Conservation (phyloP, 2,888 invertebrate species). For the Dicyrtomina minuta region DNA sequence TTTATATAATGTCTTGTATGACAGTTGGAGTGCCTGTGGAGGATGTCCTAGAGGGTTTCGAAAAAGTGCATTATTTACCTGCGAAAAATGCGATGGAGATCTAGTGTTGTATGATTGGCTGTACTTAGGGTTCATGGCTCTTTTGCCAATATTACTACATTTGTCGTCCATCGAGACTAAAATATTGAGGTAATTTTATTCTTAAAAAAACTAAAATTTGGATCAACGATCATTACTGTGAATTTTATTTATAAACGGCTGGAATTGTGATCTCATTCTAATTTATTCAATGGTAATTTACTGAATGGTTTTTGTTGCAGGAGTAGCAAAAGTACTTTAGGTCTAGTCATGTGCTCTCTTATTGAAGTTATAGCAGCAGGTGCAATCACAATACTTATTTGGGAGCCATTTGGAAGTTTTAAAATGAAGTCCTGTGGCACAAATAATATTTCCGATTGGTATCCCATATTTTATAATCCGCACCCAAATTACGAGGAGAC, state of each 20-base stretch:
- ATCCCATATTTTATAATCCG: constrained; percentile 92
- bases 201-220: too few relatives aligned
- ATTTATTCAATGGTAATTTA: too few relatives aligned
- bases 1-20: constrained; percentile 15
- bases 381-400: constrained; percentile 73
- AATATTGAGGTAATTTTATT: constrained; percentile 31
- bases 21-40: constrained; percentile 76
- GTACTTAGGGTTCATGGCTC: constrained; percentile 89
- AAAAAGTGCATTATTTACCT: constrained; percentile 71
- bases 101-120: constrained; percentile 89
- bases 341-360: constrained; percentile 78
- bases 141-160: constrained; percentile 82
- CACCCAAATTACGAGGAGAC: constrained; percentile 85
- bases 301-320: constrained; percentile 56
- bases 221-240: too few relatives aligned
- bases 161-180: constrained; percentile 82
- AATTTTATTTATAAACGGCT: neutral
- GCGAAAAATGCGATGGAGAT: constrained; percentile 61
- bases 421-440: constrained; percentile 76
- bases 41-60: constrained; percentile 79
- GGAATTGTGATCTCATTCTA: neutral
- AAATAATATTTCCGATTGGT: constrained; percentile 88
- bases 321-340: constrained; percentile 73
- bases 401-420: constrained; percentile 78
- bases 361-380: constrained; percentile 77